Base-by-base conservation (phyloP, 2,888 invertebrate genomes). In the Chironomus tentans region DNA sequence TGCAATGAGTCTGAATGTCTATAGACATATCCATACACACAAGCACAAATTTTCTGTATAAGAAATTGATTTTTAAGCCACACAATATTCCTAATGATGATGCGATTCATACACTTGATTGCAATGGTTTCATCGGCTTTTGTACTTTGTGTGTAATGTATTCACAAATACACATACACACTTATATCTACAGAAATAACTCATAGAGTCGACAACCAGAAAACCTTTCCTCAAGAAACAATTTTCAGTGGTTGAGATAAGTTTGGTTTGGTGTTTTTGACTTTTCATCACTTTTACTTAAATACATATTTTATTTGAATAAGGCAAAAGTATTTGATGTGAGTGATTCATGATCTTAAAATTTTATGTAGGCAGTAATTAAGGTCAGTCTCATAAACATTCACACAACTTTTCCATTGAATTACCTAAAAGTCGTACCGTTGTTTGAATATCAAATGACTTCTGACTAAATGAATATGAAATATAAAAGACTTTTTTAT, bases 171-270 rank as follows among this genome's bases (percentile, higher is more conserved):
- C n/a, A n/a, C 13, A n/a, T 15, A 56, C 28, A 28, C 28, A 28
- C 12, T 13, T 65, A 24, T 13, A 65, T 38, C 38, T 38, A 38
- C 38, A 38, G 38, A 38, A 38, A 38, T 38, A 38, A 38, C 38
- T 38, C 38, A 38, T 38, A 38, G 38, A 38, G 38, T 38, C 38
- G 38, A 38, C 38, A 38, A 38, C 65, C 65, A 65, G 65, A 65
- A 65, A 65, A 65, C 65, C 65, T 61, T 50, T 72, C 72, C 72
- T 72, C 72, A 74, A 74, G 74, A 74, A 74, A 74, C 74, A 74
- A 74, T 74, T 72, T 74, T 74, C 74, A 68, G 74, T 74, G 74
- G 74, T 74, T 74, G 74, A 24, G 68, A 47, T 22, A 38, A 68
- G 38, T 74, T 38, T 68, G 74, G 74, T 65, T 74, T 46, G 62